Percentiles rank a stretch among this genome's conserved stretches.
These are phyloP conservation scores for Cacatua alba DNA, from an alignment of 2,113 vertebrate genomes.

Conservation along the genomic window DNA sequence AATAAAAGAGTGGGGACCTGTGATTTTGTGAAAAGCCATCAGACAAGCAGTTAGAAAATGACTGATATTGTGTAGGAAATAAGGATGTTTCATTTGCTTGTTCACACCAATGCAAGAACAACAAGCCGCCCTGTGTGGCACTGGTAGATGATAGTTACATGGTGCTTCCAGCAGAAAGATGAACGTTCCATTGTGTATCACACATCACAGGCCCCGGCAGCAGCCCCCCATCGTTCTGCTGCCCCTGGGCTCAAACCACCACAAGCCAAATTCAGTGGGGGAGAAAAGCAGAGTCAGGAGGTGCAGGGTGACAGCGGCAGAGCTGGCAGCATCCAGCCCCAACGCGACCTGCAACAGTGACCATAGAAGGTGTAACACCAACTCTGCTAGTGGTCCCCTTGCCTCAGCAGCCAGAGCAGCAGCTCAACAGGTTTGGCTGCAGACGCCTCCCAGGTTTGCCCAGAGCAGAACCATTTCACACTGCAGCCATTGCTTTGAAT, in stretches of 20 bases:
- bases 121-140: not conserved
- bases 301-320: fast-evolving
- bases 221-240: fast-evolving
- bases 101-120: not conserved
- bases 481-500: not conserved
- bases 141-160: fast-evolving
- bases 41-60: not conserved
- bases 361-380: not conserved
- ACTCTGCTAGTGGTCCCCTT: fast-evolving
- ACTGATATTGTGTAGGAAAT: not conserved
- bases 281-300: not conserved
- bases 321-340: not conserved
- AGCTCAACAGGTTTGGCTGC: not conserved
- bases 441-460: not conserved
- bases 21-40: not conserved
- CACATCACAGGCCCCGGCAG: not conserved
- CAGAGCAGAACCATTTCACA: not conserved
- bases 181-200: not conserved
- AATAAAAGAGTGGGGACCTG: not conserved
- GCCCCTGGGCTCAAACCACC: not conserved
- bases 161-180: not conserved
- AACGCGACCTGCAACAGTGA: fast-evolving
- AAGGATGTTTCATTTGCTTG: not conserved
- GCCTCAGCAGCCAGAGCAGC: not conserved
- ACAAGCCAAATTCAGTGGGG: fast-evolving